Evolutionary conservation across 2,888 invertebrate genomes (phyloP).

Genomic region (Dilophus febrilis): DNA sequence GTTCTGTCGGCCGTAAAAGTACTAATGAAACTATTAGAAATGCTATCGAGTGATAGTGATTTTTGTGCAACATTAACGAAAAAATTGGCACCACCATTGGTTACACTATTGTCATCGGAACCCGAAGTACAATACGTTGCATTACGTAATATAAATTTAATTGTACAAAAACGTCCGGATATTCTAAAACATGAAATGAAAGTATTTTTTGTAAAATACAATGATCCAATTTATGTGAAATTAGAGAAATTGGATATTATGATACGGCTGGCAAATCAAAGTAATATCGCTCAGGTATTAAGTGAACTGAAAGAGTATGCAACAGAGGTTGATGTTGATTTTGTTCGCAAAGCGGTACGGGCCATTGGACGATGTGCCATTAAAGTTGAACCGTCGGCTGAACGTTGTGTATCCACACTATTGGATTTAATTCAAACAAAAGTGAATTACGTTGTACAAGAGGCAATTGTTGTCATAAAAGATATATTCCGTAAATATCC

Average conservation of each 20-base stretch:
- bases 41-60: conserved; percentile 84
- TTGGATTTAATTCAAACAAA: conserved; percentile 98
- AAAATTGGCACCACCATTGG: conserved; percentile 96
- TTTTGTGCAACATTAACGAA: conserved; percentile 86
- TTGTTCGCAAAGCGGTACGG: conserved; percentile 95
- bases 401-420: conserved; percentile 93
- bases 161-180: conserved; percentile 97
- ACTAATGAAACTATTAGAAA: conserved; percentile 96
- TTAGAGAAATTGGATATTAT: conserved; percentile 97
- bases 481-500: conserved; percentile 96
- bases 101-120: conserved; percentile 91
- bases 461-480: conserved; percentile 98
- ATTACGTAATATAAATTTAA: conserved; percentile 92
- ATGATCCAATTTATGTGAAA: conserved; percentile 99
- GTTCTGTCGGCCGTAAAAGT: conserved; percentile 96
- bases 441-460: conserved; percentile 99
- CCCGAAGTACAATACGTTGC: conserved; percentile 99
- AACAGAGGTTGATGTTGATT: conserved; percentile 98
- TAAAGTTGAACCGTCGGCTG: conserved; percentile 94
- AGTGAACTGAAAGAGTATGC: conserved; percentile 98
- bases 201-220: conserved; percentile 99
- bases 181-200: conserved; percentile 99
- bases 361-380: conserved; percentile 99
- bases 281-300: conserved; percentile 94
- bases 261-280: conserved; percentile 95